phyloP scores from a whole-genome alignment of 2,113 vertebrate genomes.

The Plotosus lineatus region DNA sequence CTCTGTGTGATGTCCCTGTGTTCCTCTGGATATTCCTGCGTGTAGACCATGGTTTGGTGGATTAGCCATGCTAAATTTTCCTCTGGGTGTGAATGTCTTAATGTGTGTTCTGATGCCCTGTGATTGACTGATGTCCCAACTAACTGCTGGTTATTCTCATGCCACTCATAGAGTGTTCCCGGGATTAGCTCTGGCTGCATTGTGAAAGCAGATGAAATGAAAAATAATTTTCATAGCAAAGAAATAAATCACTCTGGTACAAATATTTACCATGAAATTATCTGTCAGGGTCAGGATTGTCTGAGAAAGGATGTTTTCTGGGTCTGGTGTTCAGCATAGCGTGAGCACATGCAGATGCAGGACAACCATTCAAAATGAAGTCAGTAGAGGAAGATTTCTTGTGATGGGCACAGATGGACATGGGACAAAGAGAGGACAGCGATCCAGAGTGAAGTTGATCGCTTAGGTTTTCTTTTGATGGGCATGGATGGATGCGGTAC shows the following conservation, averaged over 20 bases:
- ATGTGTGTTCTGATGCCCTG: neutral
- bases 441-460: too few relatives aligned
- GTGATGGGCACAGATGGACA: too few relatives aligned
- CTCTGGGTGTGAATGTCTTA: neutral
- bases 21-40: neutral
- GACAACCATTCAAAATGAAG: too few relatives aligned
- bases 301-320: neutral
- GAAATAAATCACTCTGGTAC: neutral
- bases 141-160: neutral
- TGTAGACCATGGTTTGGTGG: too few relatives aligned
- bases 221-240: neutral
- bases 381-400: too few relatives aligned
- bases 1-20: neutral
- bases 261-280: neutral
- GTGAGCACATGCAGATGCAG: too few relatives aligned
- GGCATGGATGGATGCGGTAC: too few relatives aligned
- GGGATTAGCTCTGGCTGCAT: neutral
- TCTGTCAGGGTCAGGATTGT: neutral
- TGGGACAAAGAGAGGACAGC: too few relatives aligned
- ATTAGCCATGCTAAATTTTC: neutral
- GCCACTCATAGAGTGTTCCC: neutral
- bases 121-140: neutral
- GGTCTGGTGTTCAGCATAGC: neutral
- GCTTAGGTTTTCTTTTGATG: too few relatives aligned
- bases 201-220: neutral